Base-by-base conservation (phyloP, 2,113 vertebrate species). In the Thunnus maccoyii region DNA sequence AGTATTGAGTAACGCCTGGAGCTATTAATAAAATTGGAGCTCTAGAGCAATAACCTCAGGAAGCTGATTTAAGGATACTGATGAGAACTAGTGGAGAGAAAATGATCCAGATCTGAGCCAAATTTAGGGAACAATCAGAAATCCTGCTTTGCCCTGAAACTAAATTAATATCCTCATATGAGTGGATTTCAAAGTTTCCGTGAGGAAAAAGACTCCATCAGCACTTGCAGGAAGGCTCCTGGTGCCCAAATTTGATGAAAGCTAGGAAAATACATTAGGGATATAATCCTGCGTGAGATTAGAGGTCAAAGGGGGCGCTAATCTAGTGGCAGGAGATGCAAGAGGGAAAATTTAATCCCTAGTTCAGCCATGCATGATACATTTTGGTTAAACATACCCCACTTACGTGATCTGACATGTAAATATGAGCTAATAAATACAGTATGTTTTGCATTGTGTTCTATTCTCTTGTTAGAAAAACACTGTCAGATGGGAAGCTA, bases 281-380 rank as follows among this genome's bases (percentile, higher is more conserved):
- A 30, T 58, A 20, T 66, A 81, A 89, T 86, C 78, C 57, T 27
- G 20, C 36, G 12, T 76, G 36, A 74, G 69, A 83, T 79, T 63
- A 62, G 36, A 58, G 83, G 79, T 86, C 56, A 81, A 62, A 82
- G 61, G 47, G 0, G 55, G 27, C 14, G 12, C n/a, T 90, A 80
- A 86, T 91, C 80, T 77, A 47, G 51, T 30, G 10, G 48, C 48
- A 36, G 18, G 63, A 78, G 48, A 82, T 48, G n/a, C 32, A 50
- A 55, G 22, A 82, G 27, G 27, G 46, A 78, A 71, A 58, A 76
- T 36, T 17, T 83, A 88, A 92, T 86, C 91, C 80, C 70, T 9
- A 6, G 20, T 74, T 65, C 46, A 9, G 44, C 68, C 0, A 13
- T 51, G 81, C 69, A 64, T 76, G 78, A 90, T 74, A 80, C 15